Percentiles rank a stretch among this genome's conserved stretches.
Conservation (phyloP, 1,140 invertebrate species). For the Gryon sp. region DNA sequence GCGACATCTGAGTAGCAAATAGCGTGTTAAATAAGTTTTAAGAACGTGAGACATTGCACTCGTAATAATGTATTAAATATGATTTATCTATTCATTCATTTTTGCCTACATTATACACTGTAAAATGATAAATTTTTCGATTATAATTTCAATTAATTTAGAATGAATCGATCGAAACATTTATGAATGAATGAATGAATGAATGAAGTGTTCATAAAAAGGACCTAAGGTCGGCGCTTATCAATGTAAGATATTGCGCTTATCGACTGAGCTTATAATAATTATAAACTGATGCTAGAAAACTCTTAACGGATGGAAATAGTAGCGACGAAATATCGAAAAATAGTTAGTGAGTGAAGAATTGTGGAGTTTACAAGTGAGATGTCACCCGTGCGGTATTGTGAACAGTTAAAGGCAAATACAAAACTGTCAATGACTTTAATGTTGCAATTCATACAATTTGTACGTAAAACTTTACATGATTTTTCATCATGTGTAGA, state of each 20-base stretch:
- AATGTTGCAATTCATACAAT: neutral
- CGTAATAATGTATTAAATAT: too few species aligned
- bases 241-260: constrained; percentile 23
- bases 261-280: constrained; percentile 40
- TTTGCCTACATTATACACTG: too few species aligned
- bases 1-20: neutral
- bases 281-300: constrained; percentile 6
- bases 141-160: too few species aligned
- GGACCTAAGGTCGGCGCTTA: constrained; percentile 1
- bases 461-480: constrained; percentile 22
- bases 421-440: constrained; percentile 18
- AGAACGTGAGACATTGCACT: too few species aligned
- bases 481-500: neutral
- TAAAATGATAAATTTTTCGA: too few species aligned
- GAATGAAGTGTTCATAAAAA: too few species aligned
- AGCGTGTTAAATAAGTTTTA: too few species aligned
- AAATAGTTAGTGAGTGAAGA: constrained; percentile 41
- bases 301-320: constrained; percentile 26
- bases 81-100: too few species aligned
- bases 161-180: too few species aligned
- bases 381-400: constrained; percentile 51
- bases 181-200: too few species aligned
- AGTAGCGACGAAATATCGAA: constrained; percentile 33
- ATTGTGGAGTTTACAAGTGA: constrained; percentile 57
- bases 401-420: constrained; percentile 30